phyloP scores from a whole-genome alignment of 2,797 vertebrate species.

The Gephyroberyx darwinii region DNA sequence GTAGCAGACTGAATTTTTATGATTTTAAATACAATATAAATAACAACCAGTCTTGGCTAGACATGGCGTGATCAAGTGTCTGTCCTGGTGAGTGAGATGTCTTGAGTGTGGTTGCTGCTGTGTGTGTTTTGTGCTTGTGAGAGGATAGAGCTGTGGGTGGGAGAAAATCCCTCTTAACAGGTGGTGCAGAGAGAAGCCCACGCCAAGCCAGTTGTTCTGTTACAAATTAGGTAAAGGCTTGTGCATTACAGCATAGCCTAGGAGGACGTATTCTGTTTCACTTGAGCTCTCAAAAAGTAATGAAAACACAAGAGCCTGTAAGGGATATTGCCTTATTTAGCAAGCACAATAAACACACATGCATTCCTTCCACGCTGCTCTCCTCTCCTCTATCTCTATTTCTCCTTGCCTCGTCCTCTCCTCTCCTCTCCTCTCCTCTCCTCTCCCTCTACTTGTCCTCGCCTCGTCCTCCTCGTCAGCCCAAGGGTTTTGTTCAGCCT shows the following conservation, averaged over 20 bases:
- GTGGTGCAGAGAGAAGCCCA: constrained; percentile 23
- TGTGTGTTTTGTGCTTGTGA: constrained; percentile 12
- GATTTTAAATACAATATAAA: constrained; percentile 9
- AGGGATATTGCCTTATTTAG: constrained; percentile 62
- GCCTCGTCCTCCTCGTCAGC: constrained; percentile 29
- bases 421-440: constrained; percentile 9
- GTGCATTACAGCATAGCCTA: background rate
- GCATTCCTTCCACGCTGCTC: constrained; percentile 56
- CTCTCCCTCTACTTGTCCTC: constrained; percentile 25
- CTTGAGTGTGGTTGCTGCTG: background rate
- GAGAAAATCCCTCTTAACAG: constrained; percentile 34
- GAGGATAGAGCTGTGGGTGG: background rate
- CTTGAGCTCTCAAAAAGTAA: constrained; percentile 35
- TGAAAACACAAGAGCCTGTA: constrained; percentile 37
- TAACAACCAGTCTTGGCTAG: constrained; percentile 2
- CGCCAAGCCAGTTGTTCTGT: constrained; percentile 26
- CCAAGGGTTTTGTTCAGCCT: constrained; percentile 40
- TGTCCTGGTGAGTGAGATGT: constrained; percentile 9
- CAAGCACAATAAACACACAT: constrained; percentile 61
- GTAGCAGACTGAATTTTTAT: background rate
- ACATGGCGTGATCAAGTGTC: constrained; percentile 18
- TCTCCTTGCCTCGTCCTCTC: constrained; percentile 4
- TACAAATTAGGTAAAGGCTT: constrained; percentile 10
- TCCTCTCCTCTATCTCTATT: constrained; percentile 2
- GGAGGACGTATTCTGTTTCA: constrained; percentile 30